Evolutionary conservation across 23 tunicate species (phyloP), one percentile per base, ranked within the genome.

Genomic region (Trididemnum clinides): DNA sequence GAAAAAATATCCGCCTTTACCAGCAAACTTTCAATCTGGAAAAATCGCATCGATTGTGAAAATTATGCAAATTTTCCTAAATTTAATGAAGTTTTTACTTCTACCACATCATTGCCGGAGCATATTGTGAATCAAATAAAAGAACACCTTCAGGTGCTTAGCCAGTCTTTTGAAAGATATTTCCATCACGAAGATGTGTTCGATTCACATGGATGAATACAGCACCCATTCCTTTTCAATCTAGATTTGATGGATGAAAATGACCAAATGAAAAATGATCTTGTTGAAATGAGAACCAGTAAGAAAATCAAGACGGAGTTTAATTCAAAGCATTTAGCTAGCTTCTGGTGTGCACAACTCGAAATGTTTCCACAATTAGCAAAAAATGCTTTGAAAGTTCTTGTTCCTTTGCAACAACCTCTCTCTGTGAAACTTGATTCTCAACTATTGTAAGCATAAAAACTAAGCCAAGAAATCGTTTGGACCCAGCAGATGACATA

Each of bases 41-140:
- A 74, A 74, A 27, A 74, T 37, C 59, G 81, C 81, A 74, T 74
- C 33, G 10, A 27, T 29, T 74, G 81, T 74, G 81, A 29, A 74
- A 74, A 74, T 59, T 74, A 74, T 38, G 81, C 58, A 74, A 74
- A 74, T 74, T 74, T 74, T 74, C n/a, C 81, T 29, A 74, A 74
- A 74, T 38, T 74, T 74, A 59, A 74, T 74, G 33, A 74, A 74
- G 81, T 74, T 74, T 74, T 25, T 59, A 74, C 32, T 74, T 74
- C 81, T 22, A 74, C 81, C 32, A 29, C 32, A 22, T 74, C 59
- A 35, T 74, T 74, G 32, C 81, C 81, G 28, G 81, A 35, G 33
- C 81, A 74, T 74, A 22, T 74, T 74, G 81, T 39, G 26, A 74
- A 7, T 74, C 22, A 74, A 74, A 74, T 38, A 12, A 35, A 74